Conservation (phyloP, 2,888 invertebrate genomes). For the Ferdinandea cuprea region DNA sequence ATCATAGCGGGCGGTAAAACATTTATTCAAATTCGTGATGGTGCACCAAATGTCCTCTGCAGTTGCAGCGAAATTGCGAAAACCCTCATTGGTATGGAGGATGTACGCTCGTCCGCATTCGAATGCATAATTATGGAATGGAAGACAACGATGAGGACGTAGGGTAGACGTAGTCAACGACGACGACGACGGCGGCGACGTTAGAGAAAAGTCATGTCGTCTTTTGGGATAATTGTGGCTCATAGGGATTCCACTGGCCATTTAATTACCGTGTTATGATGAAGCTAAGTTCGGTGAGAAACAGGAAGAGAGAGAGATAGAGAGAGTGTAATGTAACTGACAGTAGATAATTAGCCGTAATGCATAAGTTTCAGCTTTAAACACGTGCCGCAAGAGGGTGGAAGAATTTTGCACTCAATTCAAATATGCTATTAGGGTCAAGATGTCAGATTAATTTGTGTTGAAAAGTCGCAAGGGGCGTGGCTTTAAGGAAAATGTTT, state of each 20-base stretch:
- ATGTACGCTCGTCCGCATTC: conserved; percentile 29
- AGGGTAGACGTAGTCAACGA: background rate
- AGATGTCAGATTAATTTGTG: background rate
- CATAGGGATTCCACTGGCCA: conserved; percentile 37
- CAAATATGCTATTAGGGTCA: background rate
- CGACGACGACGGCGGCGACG: too few species aligned
- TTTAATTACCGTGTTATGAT: conserved; percentile 44
- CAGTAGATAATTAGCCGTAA: conserved; percentile 17
- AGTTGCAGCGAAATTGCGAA: background rate
- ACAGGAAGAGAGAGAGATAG: background rate
- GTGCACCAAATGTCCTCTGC: conserved; percentile 1
- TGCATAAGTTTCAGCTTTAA: background rate
- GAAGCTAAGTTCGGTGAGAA: background rate
- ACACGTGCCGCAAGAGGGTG: background rate
- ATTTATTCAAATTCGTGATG: conserved; percentile 48
- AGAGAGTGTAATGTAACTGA: background rate
- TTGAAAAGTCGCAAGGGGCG: background rate
- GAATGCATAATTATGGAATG: conserved; percentile 20
- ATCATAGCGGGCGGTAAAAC: conserved; percentile 56
- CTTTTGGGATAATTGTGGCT: conserved; percentile 30
- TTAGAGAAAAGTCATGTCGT: conserved; percentile 27
- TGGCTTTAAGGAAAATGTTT: too few species aligned
- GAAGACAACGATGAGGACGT: background rate
- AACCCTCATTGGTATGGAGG: conserved; percentile 23
- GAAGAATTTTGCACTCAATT: background rate